Evolutionary conservation across 2,113 vertebrate species (phyloP).

Genomic region (Myrmecobius fasciatus): DNA sequence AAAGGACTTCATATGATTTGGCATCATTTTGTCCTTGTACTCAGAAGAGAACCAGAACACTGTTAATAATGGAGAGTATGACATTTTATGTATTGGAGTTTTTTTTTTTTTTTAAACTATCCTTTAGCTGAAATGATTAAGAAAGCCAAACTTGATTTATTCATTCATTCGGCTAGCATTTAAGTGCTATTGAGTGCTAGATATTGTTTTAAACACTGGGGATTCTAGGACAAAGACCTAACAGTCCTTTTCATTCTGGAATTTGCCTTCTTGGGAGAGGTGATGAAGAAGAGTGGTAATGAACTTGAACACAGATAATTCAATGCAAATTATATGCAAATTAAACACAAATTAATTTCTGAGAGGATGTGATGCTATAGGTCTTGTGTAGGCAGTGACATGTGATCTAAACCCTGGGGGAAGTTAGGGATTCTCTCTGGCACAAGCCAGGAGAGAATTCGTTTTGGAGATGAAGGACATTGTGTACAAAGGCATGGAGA

Average conservation of each 20-base stretch:
- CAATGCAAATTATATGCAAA: neutral
- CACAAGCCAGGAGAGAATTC: neutral
- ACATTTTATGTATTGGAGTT: neutral
- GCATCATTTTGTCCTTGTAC: neutral
- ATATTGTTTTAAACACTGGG: neutral
- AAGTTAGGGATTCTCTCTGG: neutral
- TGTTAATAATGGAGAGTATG: neutral
- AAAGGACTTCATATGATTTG: fast-evolving
- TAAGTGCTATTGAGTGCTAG: neutral
- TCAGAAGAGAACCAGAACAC: neutral
- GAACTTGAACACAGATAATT: neutral
- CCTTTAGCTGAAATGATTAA: neutral
- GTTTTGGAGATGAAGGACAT: neutral
- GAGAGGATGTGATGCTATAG: neutral
- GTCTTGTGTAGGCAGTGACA: neutral
- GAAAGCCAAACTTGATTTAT: neutral
- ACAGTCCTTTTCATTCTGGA: neutral
- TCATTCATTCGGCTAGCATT: neutral
- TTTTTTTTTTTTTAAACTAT: neutral
- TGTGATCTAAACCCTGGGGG: neutral
- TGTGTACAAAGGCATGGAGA: neutral
- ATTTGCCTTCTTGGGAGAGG: neutral
- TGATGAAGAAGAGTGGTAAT: neutral
- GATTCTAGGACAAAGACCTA: neutral
- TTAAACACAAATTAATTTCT: neutral